Evolutionary conservation across 2,888 invertebrate species (phyloP).

Genomic region (Dascillus cervinus): DNA sequence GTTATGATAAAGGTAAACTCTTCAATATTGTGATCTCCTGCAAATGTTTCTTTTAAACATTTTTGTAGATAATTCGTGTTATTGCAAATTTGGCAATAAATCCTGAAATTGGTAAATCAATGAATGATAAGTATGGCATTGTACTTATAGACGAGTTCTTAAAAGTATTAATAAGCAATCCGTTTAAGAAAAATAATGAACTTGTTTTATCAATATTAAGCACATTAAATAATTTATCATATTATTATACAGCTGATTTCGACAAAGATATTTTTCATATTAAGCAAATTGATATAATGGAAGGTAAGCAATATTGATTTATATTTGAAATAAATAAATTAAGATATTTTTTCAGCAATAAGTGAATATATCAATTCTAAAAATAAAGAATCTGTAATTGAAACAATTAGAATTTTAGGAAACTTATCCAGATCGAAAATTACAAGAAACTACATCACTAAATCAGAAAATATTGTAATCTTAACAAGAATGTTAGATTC

Average conservation of each 20-base stretch:
- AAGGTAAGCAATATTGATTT: constrained; percentile 33
- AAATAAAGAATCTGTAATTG: constrained; percentile 50
- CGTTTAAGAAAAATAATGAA: constrained; percentile 57
- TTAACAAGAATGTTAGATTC: constrained; percentile 53
- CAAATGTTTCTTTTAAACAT: constrained; percentile 5
- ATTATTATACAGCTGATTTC: constrained; percentile 51
- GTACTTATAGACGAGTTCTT: constrained; percentile 40
- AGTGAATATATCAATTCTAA: constrained; percentile 40
- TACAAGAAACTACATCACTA: constrained; percentile 57
- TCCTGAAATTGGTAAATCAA: constrained; percentile 62
- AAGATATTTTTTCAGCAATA: constrained; percentile 35
- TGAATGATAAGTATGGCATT: constrained; percentile 44
- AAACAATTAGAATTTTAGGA: constrained; percentile 74
- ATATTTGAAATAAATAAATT: constrained; percentile 1
- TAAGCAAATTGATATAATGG: constrained; percentile 44
- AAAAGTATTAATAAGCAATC: constrained; percentile 42
- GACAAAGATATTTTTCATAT: constrained; percentile 42
- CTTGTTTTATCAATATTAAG: constrained; percentile 70
- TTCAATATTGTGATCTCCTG: not conserved
- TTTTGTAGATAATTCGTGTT: constrained; percentile 63
- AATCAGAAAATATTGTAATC: constrained; percentile 55
- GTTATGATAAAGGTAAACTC: constrained; percentile 57
- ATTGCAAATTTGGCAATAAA: constrained; percentile 78
- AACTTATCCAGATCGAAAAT: constrained; percentile 68
- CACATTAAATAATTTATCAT: constrained; percentile 79